Conservation (phyloP, 2,113 vertebrate genomes). For the Enhydra lutris region DNA sequence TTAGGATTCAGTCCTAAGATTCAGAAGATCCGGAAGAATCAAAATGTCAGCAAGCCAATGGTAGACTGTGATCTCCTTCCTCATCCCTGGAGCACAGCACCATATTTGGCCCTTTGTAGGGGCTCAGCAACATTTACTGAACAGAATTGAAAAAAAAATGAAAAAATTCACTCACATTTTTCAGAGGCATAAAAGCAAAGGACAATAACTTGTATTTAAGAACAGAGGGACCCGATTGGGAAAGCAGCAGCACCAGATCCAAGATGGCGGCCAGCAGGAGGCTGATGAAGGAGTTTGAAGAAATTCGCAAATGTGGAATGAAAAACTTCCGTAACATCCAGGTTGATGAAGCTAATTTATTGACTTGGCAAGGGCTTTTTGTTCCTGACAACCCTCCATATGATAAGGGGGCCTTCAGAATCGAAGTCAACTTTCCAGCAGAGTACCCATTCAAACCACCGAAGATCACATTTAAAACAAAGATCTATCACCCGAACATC, state of each 20-base stretch:
- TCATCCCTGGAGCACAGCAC: background rate
- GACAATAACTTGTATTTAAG: background rate
- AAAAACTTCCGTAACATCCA: too few relatives aligned
- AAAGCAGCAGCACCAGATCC: too few relatives aligned
- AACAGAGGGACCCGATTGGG: background rate
- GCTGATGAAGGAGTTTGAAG: too few relatives aligned
- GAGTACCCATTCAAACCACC: slow-evolving; percentile 99
- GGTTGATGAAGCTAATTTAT: too few relatives aligned
- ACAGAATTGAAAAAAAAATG: background rate
- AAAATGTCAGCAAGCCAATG: background rate
- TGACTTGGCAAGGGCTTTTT: too few relatives aligned
- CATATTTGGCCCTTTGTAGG: background rate
- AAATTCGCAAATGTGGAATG: too few relatives aligned
- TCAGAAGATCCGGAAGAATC: background rate
- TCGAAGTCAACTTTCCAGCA: slow-evolving; percentile 98
- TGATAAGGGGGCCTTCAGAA: slow-evolving; percentile 99
- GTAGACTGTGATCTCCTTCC: background rate
- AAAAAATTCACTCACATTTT: background rate
- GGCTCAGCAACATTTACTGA: background rate
- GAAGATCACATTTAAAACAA: slow-evolving; percentile 99
- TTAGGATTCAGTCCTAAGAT: background rate
- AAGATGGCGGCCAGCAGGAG: too few relatives aligned
- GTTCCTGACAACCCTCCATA: slow-evolving; percentile 94
- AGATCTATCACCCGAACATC: slow-evolving; percentile 99
- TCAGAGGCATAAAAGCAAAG: background rate